Conservation (phyloP, 2,888 invertebrate genomes). For the Synanthedon myopaeformis region DNA sequence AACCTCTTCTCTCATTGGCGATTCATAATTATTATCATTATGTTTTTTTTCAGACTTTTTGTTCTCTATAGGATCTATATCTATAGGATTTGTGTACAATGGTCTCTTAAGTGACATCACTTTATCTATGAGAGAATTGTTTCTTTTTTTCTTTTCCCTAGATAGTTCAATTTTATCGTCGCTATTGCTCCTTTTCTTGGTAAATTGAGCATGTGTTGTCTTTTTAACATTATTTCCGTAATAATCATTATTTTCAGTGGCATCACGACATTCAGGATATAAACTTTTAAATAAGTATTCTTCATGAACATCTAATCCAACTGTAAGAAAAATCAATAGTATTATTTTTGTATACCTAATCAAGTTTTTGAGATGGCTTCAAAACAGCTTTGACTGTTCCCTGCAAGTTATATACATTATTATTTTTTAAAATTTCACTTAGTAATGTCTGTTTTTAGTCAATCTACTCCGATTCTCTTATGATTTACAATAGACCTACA, state of each 20-base stretch:
- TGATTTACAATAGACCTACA: no score
- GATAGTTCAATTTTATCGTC: constrained; percentile 20
- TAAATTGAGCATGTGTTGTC: constrained; percentile 22
- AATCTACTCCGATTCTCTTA: no score
- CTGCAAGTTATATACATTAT: no score
- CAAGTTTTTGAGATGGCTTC: not conserved
- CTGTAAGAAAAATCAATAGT: constrained; percentile 33
- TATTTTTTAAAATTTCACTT: no score
- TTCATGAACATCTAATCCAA: constrained; percentile 60
- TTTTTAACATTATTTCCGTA: constrained; percentile 5
- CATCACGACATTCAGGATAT: constrained; percentile 10
- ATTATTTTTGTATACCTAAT: not conserved
- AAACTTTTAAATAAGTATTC: constrained; percentile 41
- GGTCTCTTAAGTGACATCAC: constrained; percentile 34
- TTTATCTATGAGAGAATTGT: constrained; percentile 33
- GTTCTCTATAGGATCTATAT: no score
- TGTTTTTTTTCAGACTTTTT: no score
- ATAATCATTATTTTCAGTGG: constrained; percentile 1
- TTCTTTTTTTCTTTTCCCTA: constrained; percentile 50
- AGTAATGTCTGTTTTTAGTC: no score
- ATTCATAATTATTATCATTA: no score
- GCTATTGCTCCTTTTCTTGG: constrained; percentile 35
- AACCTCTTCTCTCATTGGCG: no score
- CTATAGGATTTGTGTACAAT: constrained; percentile 28
- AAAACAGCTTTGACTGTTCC: not conserved